Base-by-base conservation (phyloP, 2,888 invertebrate species). In the Steromphala cineraria region DNA sequence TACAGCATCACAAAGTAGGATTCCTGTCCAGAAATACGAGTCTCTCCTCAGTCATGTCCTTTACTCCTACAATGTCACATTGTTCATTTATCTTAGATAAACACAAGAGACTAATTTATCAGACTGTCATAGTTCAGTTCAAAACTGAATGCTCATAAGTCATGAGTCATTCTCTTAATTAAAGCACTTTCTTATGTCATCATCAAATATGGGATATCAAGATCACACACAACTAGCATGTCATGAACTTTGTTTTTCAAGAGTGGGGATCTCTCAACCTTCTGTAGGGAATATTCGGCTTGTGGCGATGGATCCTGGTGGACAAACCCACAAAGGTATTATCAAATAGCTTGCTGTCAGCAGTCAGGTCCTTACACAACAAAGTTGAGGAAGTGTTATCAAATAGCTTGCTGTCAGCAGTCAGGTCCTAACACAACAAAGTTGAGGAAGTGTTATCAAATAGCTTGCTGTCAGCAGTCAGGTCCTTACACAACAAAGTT, bases 231-330 rank as follows among this genome's bases (percentile, higher is more conserved):
- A 10, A 15, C 13, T 24, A 19, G 24, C n/a, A 7, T 7, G 7
- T 17, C 40, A 10, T 21, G 15, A 5, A n/a, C 7, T 2, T 24
- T 15, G 53, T 21, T 53, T 19, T 46, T n/a, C 52, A 76, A 53
- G 10, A 17, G 31, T 53, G 46, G 13, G 62, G 56, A 53, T 81
- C 46, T 28, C 80, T 74, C 24, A 82, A 75, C 5, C 78, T 15
- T 8, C 46, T 52, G 53, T 53, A 78, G 4, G 82, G 78, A 21
- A 36, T 21, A 8, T 13, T 36, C 36, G 80, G 80, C 67, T 62
- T 56, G 31, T 82, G 82, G 0, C 82, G 55, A 74, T 78, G 67
- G 31, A 80, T 82, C 52, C 78, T 31, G 28, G 77, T 75, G 13
- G 74, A 52, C 19, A 82, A 36, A n/a, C 80, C 62, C 5, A 15